A percentile compares a stretch with the other conserved stretches of the same genome.
phyloP scores from a whole-genome alignment of 2,888 invertebrate genomes.

The Drosophila mercatorum region DNA sequence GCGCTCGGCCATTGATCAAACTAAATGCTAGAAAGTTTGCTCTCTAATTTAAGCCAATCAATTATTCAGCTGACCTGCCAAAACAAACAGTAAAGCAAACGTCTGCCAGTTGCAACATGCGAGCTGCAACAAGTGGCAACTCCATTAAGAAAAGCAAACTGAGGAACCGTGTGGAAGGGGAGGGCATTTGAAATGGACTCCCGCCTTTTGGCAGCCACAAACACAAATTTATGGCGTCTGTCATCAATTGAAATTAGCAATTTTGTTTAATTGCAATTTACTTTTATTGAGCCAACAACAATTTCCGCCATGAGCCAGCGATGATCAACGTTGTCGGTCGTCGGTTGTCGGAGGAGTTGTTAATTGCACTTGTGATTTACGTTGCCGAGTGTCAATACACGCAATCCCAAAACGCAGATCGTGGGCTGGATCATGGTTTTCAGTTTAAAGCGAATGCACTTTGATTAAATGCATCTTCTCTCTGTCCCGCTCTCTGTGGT shows the following conservation, averaged over 20 bases:
- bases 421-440: slow-evolving; percentile 17
- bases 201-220: slow-evolving; percentile 25
- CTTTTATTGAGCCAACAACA: slow-evolving; percentile 79
- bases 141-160: slow-evolving; percentile 23
- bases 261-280: slow-evolving; percentile 80
- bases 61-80: slow-evolving; percentile 15
- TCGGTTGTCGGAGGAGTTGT: slow-evolving; percentile 62
- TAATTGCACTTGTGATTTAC: slow-evolving; percentile 81
- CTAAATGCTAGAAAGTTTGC: slow-evolving; percentile 19
- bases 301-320: slow-evolving; percentile 63
- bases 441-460: slow-evolving; percentile 23
- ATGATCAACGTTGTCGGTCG: slow-evolving; percentile 40
- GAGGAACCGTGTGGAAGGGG: slow-evolving; percentile 5
- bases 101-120: slow-evolving; percentile 3
- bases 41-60: slow-evolving; percentile 25
- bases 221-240: slow-evolving; percentile 70
- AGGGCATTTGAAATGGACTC: slow-evolving; percentile 28
- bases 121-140: slow-evolving; percentile 26
- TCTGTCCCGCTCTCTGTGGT: slow-evolving; percentile 6
- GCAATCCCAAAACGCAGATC: slow-evolving; percentile 55
- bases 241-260: slow-evolving; percentile 79
- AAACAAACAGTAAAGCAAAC: slow-evolving; percentile 9
- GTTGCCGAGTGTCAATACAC: slow-evolving; percentile 75
- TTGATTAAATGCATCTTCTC: slow-evolving; percentile 60
- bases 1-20: background rate